phyloP scores from a whole-genome alignment of 2,888 invertebrate species.

The Drosophila recens region DNA sequence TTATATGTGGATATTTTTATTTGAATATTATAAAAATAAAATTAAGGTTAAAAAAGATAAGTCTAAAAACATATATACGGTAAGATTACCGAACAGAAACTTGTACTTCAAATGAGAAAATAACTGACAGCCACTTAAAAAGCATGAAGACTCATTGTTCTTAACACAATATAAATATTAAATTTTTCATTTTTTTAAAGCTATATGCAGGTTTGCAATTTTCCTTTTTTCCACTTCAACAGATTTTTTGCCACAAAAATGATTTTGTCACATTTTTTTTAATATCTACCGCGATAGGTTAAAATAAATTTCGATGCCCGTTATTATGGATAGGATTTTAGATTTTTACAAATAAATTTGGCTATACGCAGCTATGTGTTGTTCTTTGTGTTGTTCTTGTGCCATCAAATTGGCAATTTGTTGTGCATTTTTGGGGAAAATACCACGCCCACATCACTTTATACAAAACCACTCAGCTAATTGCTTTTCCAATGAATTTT shows the following conservation, averaged over 20 bases:
- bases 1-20: too few relatives aligned
- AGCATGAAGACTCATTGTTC: too few relatives aligned
- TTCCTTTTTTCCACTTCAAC: not conserved
- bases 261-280: not conserved
- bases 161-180: not conserved
- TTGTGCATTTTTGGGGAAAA: slow-evolving; percentile 26
- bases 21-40: too few relatives aligned
- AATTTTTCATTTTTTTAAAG: not conserved
- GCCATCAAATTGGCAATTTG: slow-evolving; percentile 17
- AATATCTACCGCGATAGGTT: not conserved
- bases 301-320: slow-evolving; percentile 5
- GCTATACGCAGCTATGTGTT: too few relatives aligned
- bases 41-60: too few relatives aligned
- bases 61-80: too few relatives aligned
- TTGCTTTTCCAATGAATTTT: slow-evolving; percentile 48
- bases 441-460: slow-evolving; percentile 33
- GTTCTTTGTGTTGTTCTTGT: not conserved
- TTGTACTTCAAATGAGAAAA: too few relatives aligned
- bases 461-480: slow-evolving; percentile 43
- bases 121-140: too few relatives aligned
- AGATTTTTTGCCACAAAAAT: not conserved
- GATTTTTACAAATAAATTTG: slow-evolving; percentile 2
- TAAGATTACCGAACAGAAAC: too few relatives aligned
- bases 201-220: not conserved
- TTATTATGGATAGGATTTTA: slow-evolving; percentile 3